Base-by-base conservation (phyloP, 1,140 invertebrate genomes). In the Chironomus tepperi region DNA sequence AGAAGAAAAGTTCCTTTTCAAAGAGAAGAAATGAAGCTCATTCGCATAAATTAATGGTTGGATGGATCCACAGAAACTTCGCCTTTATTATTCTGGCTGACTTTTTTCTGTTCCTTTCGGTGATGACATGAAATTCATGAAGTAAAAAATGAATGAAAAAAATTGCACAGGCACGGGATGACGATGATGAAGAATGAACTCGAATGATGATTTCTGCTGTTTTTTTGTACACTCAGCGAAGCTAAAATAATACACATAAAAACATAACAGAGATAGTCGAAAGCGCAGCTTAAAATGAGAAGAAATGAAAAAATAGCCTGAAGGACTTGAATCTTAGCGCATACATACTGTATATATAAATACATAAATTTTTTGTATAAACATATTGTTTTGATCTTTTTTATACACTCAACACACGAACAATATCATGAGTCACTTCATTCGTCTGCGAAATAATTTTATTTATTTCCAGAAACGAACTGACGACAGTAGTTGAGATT, bases 331-430 rank as follows among this genome's bases (percentile, higher is more conserved):
- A 57, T 34, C 24, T 34, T 34, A 15, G n/a, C 12, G 15, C n/a
- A 57, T 15, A 57, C 47, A 57, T n/a, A n/a, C n/a, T n/a, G n/a
- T n/a, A n/a, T n/a, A n/a, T n/a, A n/a, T 12, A 57, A n/a, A 57
- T 57, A 57, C n/a, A 57, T 57, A n/a, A 57, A 57, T 57, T 57
- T 57, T n/a, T 10, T 57, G 9, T 57, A 70, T n/a, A 19, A 70
- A 70, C n/a, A 70, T 18, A 70, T 70, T 70, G 65, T 70, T 70
- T 70, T 70, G 65, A 70, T 70, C 65, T 70, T 70, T 19, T 12
- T 57, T 12, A 57, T 57, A 57, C 9, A 57, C 3, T n/a, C 12
- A 57, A 57, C n/a, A 57, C 24, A 34, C 24, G 12, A 57, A 5
- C 8, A 57, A 15, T 10, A 10, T 47, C 47, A 57, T 57, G 47